Base-by-base conservation (phyloP, 2,888 invertebrate species). In the Standfussiana lucernea region DNA sequence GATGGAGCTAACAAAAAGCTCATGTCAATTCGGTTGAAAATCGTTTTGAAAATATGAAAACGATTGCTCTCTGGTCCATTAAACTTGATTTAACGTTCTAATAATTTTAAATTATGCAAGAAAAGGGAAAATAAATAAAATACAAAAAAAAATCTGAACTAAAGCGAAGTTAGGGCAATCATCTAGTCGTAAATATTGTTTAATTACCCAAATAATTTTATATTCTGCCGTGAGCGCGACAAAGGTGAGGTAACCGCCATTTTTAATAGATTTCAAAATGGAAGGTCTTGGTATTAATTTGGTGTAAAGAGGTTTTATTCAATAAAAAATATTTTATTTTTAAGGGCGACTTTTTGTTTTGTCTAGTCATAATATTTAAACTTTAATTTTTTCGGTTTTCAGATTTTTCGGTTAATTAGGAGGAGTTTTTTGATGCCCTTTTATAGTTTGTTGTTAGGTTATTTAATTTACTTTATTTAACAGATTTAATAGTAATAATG, bases 201-300 rank as follows among this genome's bases (percentile, higher is more conserved):
- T 64, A 83, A 83, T 83, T 70, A 24, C 47, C 62, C n/a, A 72
- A 81, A 80, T 81, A 70, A 83, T 85, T 84, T 80, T 85, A 70
- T 85, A 81, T 83, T 81, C 69, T 35, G 69, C 68, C 62, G 62
- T 45, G 50, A 71, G 32, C 24, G 47, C 56, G 67, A 65, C 79
- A 79, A 79, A 68, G 67, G 72, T 70, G 56, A 65, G 53, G 35
- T 64, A 64, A 24, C 67, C 56, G 72, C 80, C 84, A 79, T 83
- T 56, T 82, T 81, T 37, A 68, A 79, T 68, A 47, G 37, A 68
- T 81, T 79, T 68, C 24, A 79, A 81, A 83, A 83, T 81, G 62
- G 83, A 79, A 61, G 10, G 24, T 15, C 10, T 32, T 13, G 10
- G 24, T 45, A 72, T 75, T n/a, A 73, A 68, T 73, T 73, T 47